phyloP scores from a whole-genome alignment of 2,888 invertebrate genomes.

The Nephrocerus scutellatus region DNA sequence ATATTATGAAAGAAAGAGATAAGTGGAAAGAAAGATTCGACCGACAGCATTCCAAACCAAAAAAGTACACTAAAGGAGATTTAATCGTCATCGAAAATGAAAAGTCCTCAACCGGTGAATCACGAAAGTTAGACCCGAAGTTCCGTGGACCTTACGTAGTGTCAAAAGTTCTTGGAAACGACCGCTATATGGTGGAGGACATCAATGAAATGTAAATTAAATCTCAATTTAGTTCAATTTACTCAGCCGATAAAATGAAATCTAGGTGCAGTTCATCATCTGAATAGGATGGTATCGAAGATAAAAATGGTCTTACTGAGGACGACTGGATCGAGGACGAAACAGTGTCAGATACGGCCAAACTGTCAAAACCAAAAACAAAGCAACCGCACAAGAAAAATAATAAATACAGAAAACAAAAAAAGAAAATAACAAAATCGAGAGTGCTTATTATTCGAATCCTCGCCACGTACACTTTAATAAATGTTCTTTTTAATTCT shows the following conservation, averaged over 20 bases:
- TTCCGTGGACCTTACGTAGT: slow-evolving; percentile 19
- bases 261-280: no score
- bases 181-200: slow-evolving; percentile 20
- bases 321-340: slow-evolving; percentile 12
- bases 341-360: slow-evolving; percentile 8
- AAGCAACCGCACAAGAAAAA: no score
- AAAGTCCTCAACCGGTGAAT: slow-evolving; percentile 17
- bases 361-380: slow-evolving; percentile 1
- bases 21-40: slow-evolving; percentile 16
- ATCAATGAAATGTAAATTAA: slow-evolving; percentile 15
- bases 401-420: no score
- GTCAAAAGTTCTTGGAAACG: slow-evolving; percentile 14
- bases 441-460: no score
- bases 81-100: slow-evolving; percentile 15
- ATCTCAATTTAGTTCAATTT: slow-evolving; percentile 16
- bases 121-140: slow-evolving; percentile 20
- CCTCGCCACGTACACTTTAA: no score
- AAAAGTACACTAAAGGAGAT: slow-evolving; percentile 3
- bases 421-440: no score
- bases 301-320: not conserved
- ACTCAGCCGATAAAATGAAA: slow-evolving; percentile 19
- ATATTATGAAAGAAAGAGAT: not conserved
- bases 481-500: no score
- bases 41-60: slow-evolving; percentile 6
- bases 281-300: not conserved